Evolutionary conservation across 2,113 vertebrate genomes (phyloP).

Genomic region (Paedocypris sp.): DNA sequence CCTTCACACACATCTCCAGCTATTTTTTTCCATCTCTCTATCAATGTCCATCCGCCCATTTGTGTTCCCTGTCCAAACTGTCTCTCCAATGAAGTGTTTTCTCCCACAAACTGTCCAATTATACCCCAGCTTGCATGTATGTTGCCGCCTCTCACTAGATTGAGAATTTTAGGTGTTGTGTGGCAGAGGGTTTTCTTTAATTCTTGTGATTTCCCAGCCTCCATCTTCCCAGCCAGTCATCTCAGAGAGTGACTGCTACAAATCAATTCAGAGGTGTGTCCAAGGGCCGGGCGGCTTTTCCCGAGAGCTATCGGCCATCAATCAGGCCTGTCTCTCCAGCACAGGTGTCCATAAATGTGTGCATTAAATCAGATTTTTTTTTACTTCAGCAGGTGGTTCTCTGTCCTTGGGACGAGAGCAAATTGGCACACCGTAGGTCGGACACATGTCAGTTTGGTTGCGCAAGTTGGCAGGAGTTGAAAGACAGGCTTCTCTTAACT

Average conservation of each 20-base stretch:
- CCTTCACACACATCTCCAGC: neutral
- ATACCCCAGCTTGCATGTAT: conserved; percentile 3
- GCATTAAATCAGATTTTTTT: conserved; percentile 49
- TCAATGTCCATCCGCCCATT: conserved; percentile 11
- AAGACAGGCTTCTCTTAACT: conserved; percentile 24
- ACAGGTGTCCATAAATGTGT: conserved; percentile 53
- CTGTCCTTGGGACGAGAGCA: conserved; percentile 55
- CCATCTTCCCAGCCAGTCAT: neutral
- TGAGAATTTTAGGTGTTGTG: too few relatives aligned
- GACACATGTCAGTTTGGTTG: conserved; percentile 33
- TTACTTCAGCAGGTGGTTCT: conserved; percentile 53
- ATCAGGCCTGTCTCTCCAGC: conserved; percentile 43
- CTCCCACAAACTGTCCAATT: conserved; percentile 20
- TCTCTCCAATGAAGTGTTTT: neutral
- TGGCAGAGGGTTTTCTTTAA: neutral
- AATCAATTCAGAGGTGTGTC: conserved; percentile 50
- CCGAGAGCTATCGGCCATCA: conserved; percentile 41
- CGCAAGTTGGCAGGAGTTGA: conserved; percentile 19
- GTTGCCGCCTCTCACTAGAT: neutral
- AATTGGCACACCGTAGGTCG: conserved; percentile 55
- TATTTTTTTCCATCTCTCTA: neutral
- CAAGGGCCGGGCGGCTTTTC: conserved; percentile 42
- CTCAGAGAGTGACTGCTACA: conserved; percentile 45
- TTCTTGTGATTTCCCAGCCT: neutral
- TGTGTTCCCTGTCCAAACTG: neutral